Evolutionary conservation across 2,113 vertebrate genomes (phyloP).

Genomic region (Takifugu flavidus): DNA sequence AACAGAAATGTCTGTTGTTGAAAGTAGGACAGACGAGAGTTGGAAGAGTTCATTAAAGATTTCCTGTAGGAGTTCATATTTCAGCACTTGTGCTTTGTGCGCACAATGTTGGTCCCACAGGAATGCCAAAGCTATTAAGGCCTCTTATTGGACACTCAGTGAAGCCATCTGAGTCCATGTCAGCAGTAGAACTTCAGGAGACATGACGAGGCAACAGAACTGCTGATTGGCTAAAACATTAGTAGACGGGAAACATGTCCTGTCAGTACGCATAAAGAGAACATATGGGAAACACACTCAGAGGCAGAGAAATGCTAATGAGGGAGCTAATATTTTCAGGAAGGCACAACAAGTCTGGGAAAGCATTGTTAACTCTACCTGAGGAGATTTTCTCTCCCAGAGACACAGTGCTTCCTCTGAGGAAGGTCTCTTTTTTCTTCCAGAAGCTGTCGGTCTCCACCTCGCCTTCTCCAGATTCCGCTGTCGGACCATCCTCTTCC

Average conservation of each 20-base stretch:
- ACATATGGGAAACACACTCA: conserved; percentile 1
- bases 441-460: conserved; percentile 70
- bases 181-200: conserved; percentile 43
- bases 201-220: conserved; percentile 37
- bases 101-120: conserved; percentile 44
- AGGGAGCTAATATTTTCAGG: not conserved
- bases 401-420: conserved; percentile 64
- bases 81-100: conserved; percentile 37
- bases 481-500: conserved; percentile 48
- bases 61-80: conserved; percentile 39
- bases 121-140: conserved; percentile 56
- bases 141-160: conserved; percentile 55
- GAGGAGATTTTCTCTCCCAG: conserved; percentile 76
- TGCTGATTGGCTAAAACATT: conserved; percentile 61
- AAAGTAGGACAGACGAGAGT: conserved; percentile 14
- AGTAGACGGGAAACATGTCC: conserved; percentile 28
- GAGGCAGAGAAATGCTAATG: conserved; percentile 2
- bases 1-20: conserved; percentile 2
- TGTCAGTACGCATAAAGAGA: conserved; percentile 37
- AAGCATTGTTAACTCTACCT: conserved; percentile 65
- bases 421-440: conserved; percentile 71
- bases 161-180: conserved; percentile 69
- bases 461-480: conserved; percentile 52
- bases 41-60: conserved; percentile 38
- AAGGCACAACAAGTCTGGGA: not conserved